A percentile compares a stretch with the other conserved stretches of the same genome.
phyloP scores from a whole-genome alignment of 2,113 vertebrate species.

The Rhinoptilus africanus region DNA sequence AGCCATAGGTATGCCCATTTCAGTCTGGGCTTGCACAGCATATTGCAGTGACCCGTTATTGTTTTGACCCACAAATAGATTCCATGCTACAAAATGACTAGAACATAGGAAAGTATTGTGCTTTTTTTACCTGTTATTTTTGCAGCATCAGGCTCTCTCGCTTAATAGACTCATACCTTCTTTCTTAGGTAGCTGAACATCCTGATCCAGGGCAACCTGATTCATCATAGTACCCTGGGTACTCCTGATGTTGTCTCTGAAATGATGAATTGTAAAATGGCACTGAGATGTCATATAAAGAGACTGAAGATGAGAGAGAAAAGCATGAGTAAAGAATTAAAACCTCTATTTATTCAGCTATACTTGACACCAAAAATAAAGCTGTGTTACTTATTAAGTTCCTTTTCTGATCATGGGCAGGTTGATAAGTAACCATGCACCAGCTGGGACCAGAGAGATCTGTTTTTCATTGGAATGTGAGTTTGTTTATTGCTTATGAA shows the following conservation, averaged over 20 bases:
- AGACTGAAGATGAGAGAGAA: neutral
- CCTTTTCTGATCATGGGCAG: neutral
- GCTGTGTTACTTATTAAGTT: constrained; percentile 1
- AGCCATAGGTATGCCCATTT: neutral
- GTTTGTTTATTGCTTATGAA: neutral
- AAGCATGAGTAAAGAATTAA: neutral
- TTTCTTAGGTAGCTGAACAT: neutral
- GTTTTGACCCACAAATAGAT: neutral
- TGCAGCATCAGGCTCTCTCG: neutral
- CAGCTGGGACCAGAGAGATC: neutral
- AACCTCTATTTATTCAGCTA: neutral
- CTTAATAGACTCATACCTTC: neutral
- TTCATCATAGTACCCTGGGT: neutral
- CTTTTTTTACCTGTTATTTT: neutral
- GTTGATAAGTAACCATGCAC: neutral
- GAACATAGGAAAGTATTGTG: neutral
- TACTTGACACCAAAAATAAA: neutral
- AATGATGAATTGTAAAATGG: neutral
- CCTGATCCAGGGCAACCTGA: neutral
- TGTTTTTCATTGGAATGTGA: neutral
- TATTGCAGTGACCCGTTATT: neutral
- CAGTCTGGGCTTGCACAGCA: neutral
- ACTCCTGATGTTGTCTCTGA: neutral
- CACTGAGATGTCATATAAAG: neutral
- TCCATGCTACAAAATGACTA: neutral